phyloP scores from a whole-genome alignment of 2,797 vertebrate species.

The Pantherophis alleghaniensis region DNA sequence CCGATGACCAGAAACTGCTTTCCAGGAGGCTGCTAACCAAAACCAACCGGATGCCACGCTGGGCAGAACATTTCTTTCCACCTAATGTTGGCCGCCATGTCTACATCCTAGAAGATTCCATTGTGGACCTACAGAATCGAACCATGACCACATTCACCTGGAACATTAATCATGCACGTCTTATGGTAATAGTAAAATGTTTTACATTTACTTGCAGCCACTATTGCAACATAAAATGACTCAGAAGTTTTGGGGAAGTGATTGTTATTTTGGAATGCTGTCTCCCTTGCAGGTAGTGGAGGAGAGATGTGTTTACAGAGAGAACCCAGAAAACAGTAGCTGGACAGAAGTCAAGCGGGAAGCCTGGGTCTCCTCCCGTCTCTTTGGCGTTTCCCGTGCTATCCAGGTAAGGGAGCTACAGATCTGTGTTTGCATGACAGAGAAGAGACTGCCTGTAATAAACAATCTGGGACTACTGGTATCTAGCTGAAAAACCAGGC shows the following conservation, averaged over 20 bases:
- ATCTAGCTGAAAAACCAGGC: background rate
- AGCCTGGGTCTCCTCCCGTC: conserved; percentile 91
- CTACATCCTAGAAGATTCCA: conserved; percentile 95
- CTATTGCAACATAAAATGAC: background rate
- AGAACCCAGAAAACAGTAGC: conserved; percentile 85
- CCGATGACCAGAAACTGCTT: conserved; percentile 88
- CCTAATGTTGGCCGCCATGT: conserved; percentile 89
- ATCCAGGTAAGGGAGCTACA: conserved; percentile 83
- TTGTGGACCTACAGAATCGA: conserved; percentile 89
- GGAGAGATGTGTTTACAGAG: conserved; percentile 87
- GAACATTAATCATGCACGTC: conserved; percentile 93
- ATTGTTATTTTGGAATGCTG: background rate
- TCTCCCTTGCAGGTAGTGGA: conserved; percentile 80
- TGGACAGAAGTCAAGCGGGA: conserved; percentile 94
- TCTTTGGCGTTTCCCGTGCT: conserved; percentile 89
- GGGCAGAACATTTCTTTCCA: conserved; percentile 91
- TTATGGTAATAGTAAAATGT: conserved; percentile 81
- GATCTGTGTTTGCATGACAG: background rate
- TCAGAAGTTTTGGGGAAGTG: background rate
- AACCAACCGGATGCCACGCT: conserved; percentile 90
- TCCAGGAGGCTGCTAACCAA: conserved; percentile 96
- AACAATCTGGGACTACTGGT: background rate
- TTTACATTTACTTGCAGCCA: no score
- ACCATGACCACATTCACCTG: conserved; percentile 95
- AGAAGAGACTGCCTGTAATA: background rate